Base-by-base conservation (phyloP, 92 coral and sea anemone genomes). In the Porites evermanni region DNA sequence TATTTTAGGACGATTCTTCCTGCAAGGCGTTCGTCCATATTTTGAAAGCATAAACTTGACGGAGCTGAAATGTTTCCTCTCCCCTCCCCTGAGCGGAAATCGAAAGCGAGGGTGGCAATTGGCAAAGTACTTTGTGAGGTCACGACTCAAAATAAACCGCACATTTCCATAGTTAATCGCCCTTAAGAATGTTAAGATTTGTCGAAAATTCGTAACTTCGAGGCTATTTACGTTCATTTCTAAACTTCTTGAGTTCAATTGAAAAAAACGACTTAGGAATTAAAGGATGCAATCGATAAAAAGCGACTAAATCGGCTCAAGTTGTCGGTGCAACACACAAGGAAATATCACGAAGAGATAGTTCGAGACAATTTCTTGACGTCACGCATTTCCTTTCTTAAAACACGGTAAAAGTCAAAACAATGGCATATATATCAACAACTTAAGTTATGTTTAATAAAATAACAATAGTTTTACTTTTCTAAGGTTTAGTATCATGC, bases 1-100 rank as follows among this genome's bases (percentile, higher is more conserved):
- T 14, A 7, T 64, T 44, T 64, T 8, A 17, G 38, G 71, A 47
- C 18, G 9, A 61, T 50, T 9, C 59, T 38, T 1, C 44, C 19
- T 23, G 19, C 56, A 21, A 63, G 50, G n/a, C 9, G 82, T 78
- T 78, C 72, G 71, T 78, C 82, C 82, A 78, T 78, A 78, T 65
- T 65, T 78, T 44, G 32, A 72, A 24, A 38, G 82, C 38, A 78
- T 78, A 78, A 47, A 21, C 16, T 67, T 67, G 18, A 51, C 38
- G 12, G 59, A 64, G 10, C 61, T 14, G 29, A 14, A 7, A 77
- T 2, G 4, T 64, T 63, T n/a, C 72, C 72, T 65, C n/a, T 64
- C 83, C 72, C 83, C 53, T 61, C 83, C 72, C 72, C 71, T 0
- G 83, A 79, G 72, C 61, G 60, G 53, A 66, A 79, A 52, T 61